phyloP scores from a whole-genome alignment of 2,888 invertebrate species.

The Rhingia campestris region DNA sequence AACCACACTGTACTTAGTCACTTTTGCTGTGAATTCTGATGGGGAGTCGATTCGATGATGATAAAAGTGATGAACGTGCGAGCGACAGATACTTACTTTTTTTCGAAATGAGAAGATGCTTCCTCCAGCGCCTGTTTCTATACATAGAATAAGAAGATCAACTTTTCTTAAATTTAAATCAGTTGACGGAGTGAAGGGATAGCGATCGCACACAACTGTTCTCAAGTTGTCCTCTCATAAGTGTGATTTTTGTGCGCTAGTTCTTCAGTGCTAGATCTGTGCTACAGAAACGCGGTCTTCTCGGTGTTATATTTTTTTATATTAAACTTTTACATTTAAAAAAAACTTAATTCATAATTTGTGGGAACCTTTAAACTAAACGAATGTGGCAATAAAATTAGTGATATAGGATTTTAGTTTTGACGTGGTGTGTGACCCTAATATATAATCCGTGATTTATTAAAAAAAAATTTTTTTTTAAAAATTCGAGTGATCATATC shows the following conservation, averaged over 20 bases:
- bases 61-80: conserved; percentile 56
- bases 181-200: conserved; percentile 77
- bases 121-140: conserved; percentile 66
- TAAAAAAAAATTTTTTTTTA: conserved; percentile 31
- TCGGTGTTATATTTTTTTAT: conserved; percentile 59
- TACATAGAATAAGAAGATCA: conserved; percentile 79
- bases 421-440: conserved; percentile 57
- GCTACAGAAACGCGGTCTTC: conserved; percentile 34
- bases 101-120: conserved; percentile 37
- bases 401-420: conserved; percentile 75
- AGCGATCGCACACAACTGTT: conserved; percentile 75
- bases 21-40: conserved; percentile 7
- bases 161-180: conserved; percentile 76
- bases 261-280: conserved; percentile 47
- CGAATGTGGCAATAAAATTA: conserved; percentile 48
- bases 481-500: conserved; percentile 46
- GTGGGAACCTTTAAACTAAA: conserved; percentile 43
- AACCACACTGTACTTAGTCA: conserved; percentile 38
- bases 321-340: conserved; percentile 22
- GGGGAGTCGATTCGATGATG: conserved; percentile 26
- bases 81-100: conserved; percentile 54
- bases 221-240: conserved; percentile 63
- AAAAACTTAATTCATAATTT: conserved; percentile 29
- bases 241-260: conserved; percentile 56
- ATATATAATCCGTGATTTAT: conserved; percentile 71